Conservation (phyloP, 1,140 invertebrate genomes). For the Drosophila rufa region DNA sequence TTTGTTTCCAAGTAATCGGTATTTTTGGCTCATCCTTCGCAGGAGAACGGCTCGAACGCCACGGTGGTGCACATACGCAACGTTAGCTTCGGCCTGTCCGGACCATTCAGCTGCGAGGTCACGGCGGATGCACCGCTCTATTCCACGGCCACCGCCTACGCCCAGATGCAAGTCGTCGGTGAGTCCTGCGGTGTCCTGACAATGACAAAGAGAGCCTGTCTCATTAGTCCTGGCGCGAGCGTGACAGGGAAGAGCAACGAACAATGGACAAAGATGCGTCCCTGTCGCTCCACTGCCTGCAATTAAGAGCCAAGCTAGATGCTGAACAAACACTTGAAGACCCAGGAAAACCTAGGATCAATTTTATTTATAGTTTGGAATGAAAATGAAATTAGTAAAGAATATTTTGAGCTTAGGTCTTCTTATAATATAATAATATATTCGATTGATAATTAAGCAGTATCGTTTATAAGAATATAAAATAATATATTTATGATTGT, state of each 20-base stretch:
- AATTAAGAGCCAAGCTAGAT: conserved; percentile 13
- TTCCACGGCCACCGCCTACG: conserved; percentile 88
- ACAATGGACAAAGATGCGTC: conserved; percentile 12
- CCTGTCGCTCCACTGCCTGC: conserved; percentile 2
- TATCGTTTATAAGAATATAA: too few relatives aligned
- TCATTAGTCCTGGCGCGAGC: conserved; percentile 34
- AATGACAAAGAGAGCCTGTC: conserved; percentile 24
- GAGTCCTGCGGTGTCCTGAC: conserved; percentile 85
- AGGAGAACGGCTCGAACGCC: conserved; percentile 90
- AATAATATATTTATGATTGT: not conserved
- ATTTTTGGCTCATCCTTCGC: conserved; percentile 78
- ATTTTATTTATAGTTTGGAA: not conserved
- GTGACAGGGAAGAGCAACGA: conserved; percentile 9
- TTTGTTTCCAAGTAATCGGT: conserved; percentile 26
- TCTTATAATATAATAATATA: too few relatives aligned
- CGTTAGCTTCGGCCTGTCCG: conserved; percentile 90
- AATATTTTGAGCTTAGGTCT: not conserved
- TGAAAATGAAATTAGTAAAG: not conserved
- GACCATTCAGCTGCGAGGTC: conserved; percentile 95
- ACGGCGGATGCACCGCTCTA: conserved; percentile 92
- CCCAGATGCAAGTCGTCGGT: conserved; percentile 91
- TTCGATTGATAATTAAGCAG: too few relatives aligned
- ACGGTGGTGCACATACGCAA: conserved; percentile 90
- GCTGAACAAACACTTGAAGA: not conserved
- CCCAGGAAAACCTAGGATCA: not conserved